Percentiles rank a stretch among this genome's conserved stretches.
These are phyloP conservation scores for Neosilurus mollespiculum DNA, from an alignment of 2,797 vertebrate species.

Conservation along the genomic window DNA sequence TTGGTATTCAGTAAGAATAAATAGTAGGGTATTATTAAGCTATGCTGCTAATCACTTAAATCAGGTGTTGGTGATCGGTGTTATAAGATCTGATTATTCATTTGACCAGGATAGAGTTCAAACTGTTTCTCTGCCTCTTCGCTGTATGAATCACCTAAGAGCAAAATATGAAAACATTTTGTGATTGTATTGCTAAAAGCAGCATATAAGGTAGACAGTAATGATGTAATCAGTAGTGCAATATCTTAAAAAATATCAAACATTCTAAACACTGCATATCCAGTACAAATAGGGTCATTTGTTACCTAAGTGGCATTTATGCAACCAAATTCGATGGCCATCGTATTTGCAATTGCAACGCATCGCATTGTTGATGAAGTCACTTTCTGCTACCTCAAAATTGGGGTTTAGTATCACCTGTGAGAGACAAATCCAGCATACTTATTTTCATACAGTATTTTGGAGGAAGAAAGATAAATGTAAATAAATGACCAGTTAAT, in stretches of 20 bases:
- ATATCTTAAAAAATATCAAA: not conserved
- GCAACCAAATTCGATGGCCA: constrained; percentile 92
- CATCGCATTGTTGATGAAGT: constrained; percentile 98
- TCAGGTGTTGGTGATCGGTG: not conserved
- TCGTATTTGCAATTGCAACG: constrained; percentile 98
- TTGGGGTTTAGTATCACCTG: constrained; percentile 95
- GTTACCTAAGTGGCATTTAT: constrained; percentile 91
- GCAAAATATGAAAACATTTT: constrained; percentile 4
- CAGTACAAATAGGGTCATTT: not conserved
- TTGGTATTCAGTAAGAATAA: not conserved
- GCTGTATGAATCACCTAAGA: constrained; percentile 86
- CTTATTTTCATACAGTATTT: not conserved
- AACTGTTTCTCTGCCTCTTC: constrained; percentile 90
- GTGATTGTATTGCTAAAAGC: not conserved
- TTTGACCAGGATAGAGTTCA: constrained; percentile 93
- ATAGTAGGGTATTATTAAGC: constrained; percentile 2
- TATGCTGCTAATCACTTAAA: constrained; percentile 8
- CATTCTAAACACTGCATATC: not conserved
- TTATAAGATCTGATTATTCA: constrained; percentile 89
- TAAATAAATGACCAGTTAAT: not conserved
- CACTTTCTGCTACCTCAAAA: constrained; percentile 91
- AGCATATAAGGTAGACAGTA: not conserved
- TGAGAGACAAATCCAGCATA: constrained; percentile 11
- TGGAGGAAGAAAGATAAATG: not conserved
- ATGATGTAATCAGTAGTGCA: not conserved